These are phyloP conservation scores for Disparrhopalites patrizii DNA, from an alignment of 2,888 invertebrate genomes.

Conservation along the genomic window DNA sequence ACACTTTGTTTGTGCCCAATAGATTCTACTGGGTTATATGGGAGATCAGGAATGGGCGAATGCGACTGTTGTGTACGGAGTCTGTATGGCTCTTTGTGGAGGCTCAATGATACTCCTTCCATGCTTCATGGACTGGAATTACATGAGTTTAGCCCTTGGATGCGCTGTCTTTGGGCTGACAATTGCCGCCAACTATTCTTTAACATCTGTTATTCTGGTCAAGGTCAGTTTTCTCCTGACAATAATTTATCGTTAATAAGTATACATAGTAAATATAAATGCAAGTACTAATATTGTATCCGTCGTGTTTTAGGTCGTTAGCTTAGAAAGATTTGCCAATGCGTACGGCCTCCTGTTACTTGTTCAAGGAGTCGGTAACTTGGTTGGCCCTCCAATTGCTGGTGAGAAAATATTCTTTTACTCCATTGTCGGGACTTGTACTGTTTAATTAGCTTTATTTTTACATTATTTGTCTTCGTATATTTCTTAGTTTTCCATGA, in stretches of 20 bases:
- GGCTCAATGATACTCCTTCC: constrained; percentile 48
- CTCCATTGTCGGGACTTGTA: no score
- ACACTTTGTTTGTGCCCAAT: constrained; percentile 29
- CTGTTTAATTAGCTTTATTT: constrained; percentile 7
- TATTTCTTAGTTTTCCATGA: no score
- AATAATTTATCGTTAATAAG: no score
- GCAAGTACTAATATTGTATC: no score
- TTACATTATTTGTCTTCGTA: no score
- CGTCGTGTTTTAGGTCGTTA: constrained; percentile 59
- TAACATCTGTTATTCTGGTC: constrained; percentile 85
- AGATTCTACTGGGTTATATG: constrained; percentile 79
- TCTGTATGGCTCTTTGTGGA: constrained; percentile 61
- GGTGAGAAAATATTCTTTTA: no score
- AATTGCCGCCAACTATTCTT: constrained; percentile 86
- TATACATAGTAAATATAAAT: no score
- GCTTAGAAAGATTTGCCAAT: constrained; percentile 84
- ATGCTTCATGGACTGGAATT: constrained; percentile 39
- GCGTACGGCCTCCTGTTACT: constrained; percentile 83
- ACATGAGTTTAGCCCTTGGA: constrained; percentile 59
- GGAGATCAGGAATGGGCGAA: constrained; percentile 83
- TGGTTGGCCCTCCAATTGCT: constrained; percentile 83
- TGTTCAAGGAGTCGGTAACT: constrained; percentile 84
- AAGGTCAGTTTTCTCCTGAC: no score
- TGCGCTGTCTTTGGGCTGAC: constrained; percentile 81
- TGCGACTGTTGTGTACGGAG: constrained; percentile 74